A percentile compares a stretch with the other conserved stretches of the same genome.
These are phyloP conservation scores for Chrysotoxum bicinctum DNA, from an alignment of 2,888 invertebrate species.

Conservation along the genomic window DNA sequence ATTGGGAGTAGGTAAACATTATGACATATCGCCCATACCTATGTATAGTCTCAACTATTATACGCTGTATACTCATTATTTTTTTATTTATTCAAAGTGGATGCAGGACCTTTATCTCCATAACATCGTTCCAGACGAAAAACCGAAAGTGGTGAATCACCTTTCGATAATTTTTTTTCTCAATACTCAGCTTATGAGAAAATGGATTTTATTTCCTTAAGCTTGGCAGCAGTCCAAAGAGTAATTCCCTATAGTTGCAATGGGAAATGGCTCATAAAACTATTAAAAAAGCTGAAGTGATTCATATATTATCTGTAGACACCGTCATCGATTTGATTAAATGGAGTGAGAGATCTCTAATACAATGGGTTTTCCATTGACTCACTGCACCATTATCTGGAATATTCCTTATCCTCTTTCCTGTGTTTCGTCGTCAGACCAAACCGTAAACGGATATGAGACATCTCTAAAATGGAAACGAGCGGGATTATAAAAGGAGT, in stretches of 20 bases:
- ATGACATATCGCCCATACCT: constrained; percentile 14
- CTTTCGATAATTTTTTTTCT: constrained; percentile 8
- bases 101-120: not conserved
- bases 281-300: constrained; percentile 42
- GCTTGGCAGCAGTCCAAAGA: constrained; percentile 58
- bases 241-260: constrained; percentile 4
- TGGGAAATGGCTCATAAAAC: constrained; percentile 54
- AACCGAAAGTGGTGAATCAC: constrained; percentile 71
- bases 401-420: not conserved
- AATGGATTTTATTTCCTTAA: not conserved
- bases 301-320: constrained; percentile 42
- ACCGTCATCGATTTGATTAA: constrained; percentile 45
- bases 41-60: not conserved
- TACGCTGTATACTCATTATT: constrained; percentile 53
- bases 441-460: constrained; percentile 37
- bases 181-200: not conserved
- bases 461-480: constrained; percentile 44
- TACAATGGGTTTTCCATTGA: constrained; percentile 53
- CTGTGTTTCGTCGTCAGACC: constrained; percentile 34
- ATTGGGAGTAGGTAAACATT: constrained; percentile 60
- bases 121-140: not conserved
- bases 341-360: not conserved
- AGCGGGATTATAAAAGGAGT: not conserved
- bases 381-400: constrained; percentile 54
- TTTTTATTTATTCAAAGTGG: constrained; percentile 22